A percentile compares a stretch with the other conserved stretches of the same genome.
These are phyloP conservation scores for Notocelia uddmanniana DNA, from an alignment of 2,888 invertebrate genomes.

Conservation along the genomic window DNA sequence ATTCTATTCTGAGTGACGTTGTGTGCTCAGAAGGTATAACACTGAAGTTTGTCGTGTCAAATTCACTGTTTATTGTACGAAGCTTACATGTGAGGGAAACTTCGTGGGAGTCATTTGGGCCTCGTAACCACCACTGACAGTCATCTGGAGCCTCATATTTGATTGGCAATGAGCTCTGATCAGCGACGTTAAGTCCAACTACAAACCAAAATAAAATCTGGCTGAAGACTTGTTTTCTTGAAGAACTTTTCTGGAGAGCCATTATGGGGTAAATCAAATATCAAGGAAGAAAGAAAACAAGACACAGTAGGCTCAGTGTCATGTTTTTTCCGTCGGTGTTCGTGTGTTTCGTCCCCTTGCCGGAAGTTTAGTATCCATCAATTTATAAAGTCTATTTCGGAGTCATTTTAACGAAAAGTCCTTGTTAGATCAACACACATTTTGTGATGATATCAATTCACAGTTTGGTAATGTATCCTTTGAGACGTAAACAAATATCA, in stretches of 20 bases:
- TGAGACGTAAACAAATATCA: conserved; percentile 60
- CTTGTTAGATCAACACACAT: conserved; percentile 69
- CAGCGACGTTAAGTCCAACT: conserved; percentile 77
- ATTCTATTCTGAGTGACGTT: conserved; percentile 91
- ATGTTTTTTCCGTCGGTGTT: conserved; percentile 85
- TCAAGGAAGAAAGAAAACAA: conserved; percentile 83
- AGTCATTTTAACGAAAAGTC: conserved; percentile 70
- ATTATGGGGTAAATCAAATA: conserved; percentile 79
- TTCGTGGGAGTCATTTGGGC: conserved; percentile 88
- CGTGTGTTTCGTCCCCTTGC: conserved; percentile 78
- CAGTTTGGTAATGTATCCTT: conserved; percentile 57
- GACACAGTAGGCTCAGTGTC: conserved; percentile 81
- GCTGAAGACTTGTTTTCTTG: conserved; percentile 68
- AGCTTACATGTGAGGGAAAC: conserved; percentile 92
- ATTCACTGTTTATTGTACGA: conserved; percentile 94
- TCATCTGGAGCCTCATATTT: conserved; percentile 94
- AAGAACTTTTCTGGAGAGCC: conserved; percentile 72
- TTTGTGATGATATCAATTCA: conserved; percentile 60
- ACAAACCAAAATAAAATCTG: conserved; percentile 79
- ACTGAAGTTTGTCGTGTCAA: conserved; percentile 95
- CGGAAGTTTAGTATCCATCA: conserved; percentile 84
- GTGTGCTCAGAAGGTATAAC: conserved; percentile 94
- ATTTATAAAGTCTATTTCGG: conserved; percentile 76
- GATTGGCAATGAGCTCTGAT: conserved; percentile 80
- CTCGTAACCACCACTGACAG: conserved; percentile 91